phyloP scores from a whole-genome alignment of 2,113 vertebrate species.

The zebrafish (Danio rerio) region DNA sequence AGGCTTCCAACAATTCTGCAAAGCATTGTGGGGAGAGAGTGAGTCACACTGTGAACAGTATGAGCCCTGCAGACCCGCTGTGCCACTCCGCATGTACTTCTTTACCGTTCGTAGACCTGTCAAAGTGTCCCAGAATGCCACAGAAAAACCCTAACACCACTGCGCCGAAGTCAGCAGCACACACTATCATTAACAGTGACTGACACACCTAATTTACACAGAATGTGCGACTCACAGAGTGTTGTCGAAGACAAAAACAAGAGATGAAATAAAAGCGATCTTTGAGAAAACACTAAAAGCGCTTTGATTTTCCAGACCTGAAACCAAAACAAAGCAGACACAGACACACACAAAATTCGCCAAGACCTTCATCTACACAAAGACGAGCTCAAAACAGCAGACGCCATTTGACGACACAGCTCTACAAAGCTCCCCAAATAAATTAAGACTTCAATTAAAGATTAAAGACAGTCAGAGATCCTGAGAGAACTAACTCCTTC shows the following conservation, averaged over 20 bases:
- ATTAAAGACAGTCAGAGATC: constrained; percentile 33
- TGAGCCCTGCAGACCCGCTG: constrained; percentile 35
- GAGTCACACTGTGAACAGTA: constrained; percentile 37
- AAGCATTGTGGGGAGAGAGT: constrained; percentile 41
- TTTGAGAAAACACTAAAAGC: too few species aligned
- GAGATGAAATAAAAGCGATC: too few species aligned
- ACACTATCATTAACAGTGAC: too few species aligned
- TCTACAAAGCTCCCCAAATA: constrained; percentile 13
- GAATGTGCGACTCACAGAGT: neutral
- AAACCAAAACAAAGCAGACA: constrained; percentile 2
- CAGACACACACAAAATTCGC: neutral
- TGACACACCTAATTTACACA: neutral
- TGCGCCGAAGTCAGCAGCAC: neutral
- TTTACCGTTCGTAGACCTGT: too few species aligned
- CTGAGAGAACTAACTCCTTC: constrained; percentile 11
- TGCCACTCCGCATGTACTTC: too few species aligned
- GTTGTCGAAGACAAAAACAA: neutral
- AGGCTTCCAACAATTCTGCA: constrained; percentile 10
- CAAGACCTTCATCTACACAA: too few species aligned
- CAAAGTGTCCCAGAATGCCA: constrained; percentile 13
- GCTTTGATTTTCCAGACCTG: constrained; percentile 1
- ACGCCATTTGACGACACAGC: neutral
- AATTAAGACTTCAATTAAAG: constrained; percentile 45
- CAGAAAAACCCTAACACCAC: neutral
- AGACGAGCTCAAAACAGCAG: constrained; percentile 9